Percentiles rank a stretch among this genome's conserved stretches.
Conservation (phyloP, 2,888 invertebrate genomes). For the Saturnia pavonia region DNA sequence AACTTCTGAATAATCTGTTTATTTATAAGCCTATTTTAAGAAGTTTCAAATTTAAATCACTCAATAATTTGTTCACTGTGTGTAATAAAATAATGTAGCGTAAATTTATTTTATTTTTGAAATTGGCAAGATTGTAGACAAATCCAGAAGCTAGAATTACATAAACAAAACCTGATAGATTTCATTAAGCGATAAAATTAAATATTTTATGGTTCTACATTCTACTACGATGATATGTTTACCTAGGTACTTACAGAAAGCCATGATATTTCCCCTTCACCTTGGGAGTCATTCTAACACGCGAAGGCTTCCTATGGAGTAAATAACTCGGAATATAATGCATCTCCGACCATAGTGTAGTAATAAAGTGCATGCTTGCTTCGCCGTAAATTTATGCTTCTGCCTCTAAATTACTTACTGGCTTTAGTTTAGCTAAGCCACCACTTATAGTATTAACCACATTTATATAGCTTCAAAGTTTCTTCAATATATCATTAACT, state of each 20-base stretch:
- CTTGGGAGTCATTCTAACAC: constrained; percentile 62
- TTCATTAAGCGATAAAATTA: no score
- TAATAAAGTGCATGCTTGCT: constrained; percentile 57
- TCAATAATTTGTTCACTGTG: background rate
- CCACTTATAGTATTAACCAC: constrained; percentile 17
- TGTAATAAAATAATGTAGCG: background rate
- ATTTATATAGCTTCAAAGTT: constrained; percentile 19
- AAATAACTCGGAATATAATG: constrained; percentile 56
- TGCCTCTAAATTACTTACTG: constrained; percentile 39
- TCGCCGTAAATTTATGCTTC: constrained; percentile 47
- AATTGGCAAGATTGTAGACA: no score
- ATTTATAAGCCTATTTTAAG: background rate
- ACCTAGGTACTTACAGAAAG: background rate
- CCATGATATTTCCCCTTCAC: constrained; percentile 44
- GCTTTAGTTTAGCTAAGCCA: constrained; percentile 38
- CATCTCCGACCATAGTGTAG: constrained; percentile 46
- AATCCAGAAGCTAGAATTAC: no score
- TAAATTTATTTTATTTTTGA: background rate
- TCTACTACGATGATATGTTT: background rate
- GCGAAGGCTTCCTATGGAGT: constrained; percentile 50
- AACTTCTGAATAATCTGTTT: no score
- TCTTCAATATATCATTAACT: constrained; percentile 14
- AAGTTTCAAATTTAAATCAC: background rate
- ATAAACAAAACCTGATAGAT: no score
- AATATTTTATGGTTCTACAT: background rate